Percentiles rank a stretch among this genome's conserved stretches.
Conservation (phyloP, 2,113 vertebrate species). For the Pardalotus punctatus region DNA sequence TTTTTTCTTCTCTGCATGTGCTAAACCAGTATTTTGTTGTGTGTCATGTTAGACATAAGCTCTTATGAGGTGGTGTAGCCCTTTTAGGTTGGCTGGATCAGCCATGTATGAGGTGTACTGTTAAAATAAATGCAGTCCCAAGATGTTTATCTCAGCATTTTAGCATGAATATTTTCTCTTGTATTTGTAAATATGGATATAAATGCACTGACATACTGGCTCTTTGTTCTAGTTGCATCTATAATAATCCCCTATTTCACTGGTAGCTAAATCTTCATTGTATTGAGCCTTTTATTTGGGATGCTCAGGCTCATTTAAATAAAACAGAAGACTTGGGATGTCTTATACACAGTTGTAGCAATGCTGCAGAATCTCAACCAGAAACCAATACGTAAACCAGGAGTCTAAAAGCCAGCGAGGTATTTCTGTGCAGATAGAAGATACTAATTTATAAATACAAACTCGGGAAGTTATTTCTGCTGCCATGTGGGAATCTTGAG, state of each 20-base stretch:
- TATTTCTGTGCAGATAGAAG: neutral
- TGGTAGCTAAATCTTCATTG: slow-evolving; percentile 31
- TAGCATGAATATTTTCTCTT: neutral
- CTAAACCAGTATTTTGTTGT: neutral
- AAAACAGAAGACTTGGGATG: slow-evolving; percentile 25
- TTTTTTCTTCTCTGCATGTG: neutral
- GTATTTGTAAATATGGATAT: neutral
- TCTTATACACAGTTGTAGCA: neutral
- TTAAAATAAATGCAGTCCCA: neutral
- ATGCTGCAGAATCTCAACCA: neutral
- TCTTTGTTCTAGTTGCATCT: neutral
- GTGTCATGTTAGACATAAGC: neutral
- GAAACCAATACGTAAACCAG: neutral
- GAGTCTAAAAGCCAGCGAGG: neutral
- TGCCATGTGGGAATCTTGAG: slow-evolving; percentile 44
- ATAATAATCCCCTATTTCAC: neutral
- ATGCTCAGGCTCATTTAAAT: slow-evolving; percentile 39
- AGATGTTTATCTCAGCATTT: neutral
- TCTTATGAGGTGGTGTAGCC: neutral
- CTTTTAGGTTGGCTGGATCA: neutral
- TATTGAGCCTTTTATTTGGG: slow-evolving; percentile 18
- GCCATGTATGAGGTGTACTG: neutral
- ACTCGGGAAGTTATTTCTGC: slow-evolving; percentile 51
- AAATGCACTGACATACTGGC: neutral
- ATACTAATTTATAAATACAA: slow-evolving; percentile 48